A percentile compares a stretch with the other conserved stretches of the same genome.
Evolutionary conservation across 2,113 vertebrate species (phyloP).

Genomic region (Jacana jacana): DNA sequence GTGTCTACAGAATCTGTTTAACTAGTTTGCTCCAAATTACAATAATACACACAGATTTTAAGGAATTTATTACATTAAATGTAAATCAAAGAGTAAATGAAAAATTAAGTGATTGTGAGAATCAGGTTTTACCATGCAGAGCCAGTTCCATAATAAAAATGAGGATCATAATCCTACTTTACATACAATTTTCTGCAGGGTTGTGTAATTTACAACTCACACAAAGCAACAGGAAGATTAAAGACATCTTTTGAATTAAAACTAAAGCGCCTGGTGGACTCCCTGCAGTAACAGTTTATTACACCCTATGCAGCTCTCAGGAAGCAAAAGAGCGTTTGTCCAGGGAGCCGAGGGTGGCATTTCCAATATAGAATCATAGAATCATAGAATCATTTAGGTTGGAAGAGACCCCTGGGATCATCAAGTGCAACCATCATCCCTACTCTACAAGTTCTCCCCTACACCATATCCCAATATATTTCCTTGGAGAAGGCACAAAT

Average conservation of each 20-base stretch:
- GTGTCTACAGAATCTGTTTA: not conserved
- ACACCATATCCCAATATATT: not conserved
- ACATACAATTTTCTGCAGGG: conserved; percentile 66
- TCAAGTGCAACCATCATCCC: too few species aligned
- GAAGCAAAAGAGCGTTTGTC: not conserved
- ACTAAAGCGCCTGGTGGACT: conserved; percentile 32
- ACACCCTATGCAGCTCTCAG: not conserved
- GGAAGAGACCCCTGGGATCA: too few species aligned
- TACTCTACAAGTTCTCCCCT: too few species aligned
- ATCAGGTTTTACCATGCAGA: not conserved
- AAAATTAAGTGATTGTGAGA: conserved; percentile 47
- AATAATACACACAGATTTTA: not conserved
- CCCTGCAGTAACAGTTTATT: conserved; percentile 54
- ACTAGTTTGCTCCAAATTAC: not conserved
- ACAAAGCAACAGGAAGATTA: conserved; percentile 63
- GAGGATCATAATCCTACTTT: conserved; percentile 66
- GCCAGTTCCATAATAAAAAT: conserved; percentile 56
- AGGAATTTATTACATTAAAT: not conserved
- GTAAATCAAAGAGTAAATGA: conserved; percentile 15
- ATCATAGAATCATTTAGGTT: too few species aligned
- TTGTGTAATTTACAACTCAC: conserved; percentile 65
- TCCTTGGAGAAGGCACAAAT: not conserved
- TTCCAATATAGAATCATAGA: too few species aligned
- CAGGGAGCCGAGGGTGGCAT: not conserved
- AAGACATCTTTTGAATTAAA: conserved; percentile 67